Evolutionary conservation across 2,797 vertebrate genomes (phyloP).

Genomic region (Bufotes viridis): DNA sequence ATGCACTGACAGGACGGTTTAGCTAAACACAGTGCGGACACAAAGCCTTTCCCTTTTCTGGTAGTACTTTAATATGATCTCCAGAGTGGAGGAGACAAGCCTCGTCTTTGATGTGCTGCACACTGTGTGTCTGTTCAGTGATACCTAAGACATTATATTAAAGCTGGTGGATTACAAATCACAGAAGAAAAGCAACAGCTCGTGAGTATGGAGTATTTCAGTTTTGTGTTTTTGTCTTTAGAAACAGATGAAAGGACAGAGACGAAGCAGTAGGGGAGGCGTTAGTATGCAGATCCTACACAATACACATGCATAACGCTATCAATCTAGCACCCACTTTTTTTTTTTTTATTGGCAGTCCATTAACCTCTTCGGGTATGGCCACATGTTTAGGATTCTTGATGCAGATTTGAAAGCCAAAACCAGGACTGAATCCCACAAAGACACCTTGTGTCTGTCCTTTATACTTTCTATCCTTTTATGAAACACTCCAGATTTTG

Average conservation of each 20-base stretch:
- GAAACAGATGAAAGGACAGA: not conserved
- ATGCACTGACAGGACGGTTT: constrained; percentile 84
- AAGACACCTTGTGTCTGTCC: no score
- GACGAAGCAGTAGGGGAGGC: not conserved
- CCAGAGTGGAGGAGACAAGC: constrained; percentile 81
- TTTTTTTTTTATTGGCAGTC: no score
- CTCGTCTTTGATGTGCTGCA: constrained; percentile 73
- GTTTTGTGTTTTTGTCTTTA: not conserved
- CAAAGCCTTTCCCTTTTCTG: constrained; percentile 84
- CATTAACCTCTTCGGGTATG: not conserved
- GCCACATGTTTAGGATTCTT: no score
- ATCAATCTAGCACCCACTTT: not conserved
- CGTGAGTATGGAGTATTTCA: constrained; percentile 19
- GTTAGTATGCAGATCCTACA: not conserved
- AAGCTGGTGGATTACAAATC: constrained; percentile 17
- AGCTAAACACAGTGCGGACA: constrained; percentile 83
- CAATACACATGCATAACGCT: not conserved
- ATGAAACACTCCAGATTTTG: no score
- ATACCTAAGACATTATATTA: not conserved
- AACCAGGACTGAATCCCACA: not conserved
- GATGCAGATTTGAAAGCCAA: no score
- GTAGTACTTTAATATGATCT: constrained; percentile 85
- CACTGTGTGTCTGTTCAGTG: constrained; percentile 5
- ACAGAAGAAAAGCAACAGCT: not conserved
- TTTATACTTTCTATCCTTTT: no score